Conservation (phyloP, 1,140 invertebrate species). For the Drosophila simulans region DNA sequence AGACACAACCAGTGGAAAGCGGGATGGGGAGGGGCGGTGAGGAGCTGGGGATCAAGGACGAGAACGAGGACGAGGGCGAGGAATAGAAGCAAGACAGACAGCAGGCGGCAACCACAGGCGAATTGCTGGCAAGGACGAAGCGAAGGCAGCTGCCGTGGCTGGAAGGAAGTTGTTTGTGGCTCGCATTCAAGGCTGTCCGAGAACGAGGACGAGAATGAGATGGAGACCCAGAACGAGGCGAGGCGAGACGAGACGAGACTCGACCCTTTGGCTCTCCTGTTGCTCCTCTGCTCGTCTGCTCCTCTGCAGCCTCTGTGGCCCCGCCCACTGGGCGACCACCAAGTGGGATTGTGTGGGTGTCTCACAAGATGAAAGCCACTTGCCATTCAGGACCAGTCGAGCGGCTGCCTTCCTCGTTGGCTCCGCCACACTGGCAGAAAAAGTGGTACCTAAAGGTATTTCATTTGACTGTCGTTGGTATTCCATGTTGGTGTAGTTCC, state of each 20-base stretch:
- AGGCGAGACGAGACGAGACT: constrained; percentile 13
- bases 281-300: constrained; percentile 19
- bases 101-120: constrained; percentile 69
- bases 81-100: constrained; percentile 58
- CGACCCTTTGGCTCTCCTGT: constrained; percentile 62
- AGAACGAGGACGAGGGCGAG: neutral
- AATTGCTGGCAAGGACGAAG: constrained; percentile 69
- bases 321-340: neutral
- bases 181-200: constrained; percentile 68
- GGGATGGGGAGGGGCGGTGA: neutral
- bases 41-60: constrained; percentile 6
- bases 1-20: constrained; percentile 43
- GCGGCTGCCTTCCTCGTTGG: constrained; percentile 42
- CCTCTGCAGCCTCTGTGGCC: constrained; percentile 1
- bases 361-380: constrained; percentile 80
- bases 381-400: constrained; percentile 70
- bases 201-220: constrained; percentile 37
- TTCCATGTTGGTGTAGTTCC: no score
- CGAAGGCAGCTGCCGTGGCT: constrained; percentile 46
- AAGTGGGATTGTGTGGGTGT: constrained; percentile 50
- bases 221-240: constrained; percentile 18
- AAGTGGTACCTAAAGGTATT: neutral
- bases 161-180: constrained; percentile 81
- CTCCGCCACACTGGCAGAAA: constrained; percentile 19
- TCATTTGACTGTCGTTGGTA: no score